These are phyloP conservation scores for Anhinga anhinga DNA, from an alignment of 2,113 vertebrate species.

Conservation along the genomic window DNA sequence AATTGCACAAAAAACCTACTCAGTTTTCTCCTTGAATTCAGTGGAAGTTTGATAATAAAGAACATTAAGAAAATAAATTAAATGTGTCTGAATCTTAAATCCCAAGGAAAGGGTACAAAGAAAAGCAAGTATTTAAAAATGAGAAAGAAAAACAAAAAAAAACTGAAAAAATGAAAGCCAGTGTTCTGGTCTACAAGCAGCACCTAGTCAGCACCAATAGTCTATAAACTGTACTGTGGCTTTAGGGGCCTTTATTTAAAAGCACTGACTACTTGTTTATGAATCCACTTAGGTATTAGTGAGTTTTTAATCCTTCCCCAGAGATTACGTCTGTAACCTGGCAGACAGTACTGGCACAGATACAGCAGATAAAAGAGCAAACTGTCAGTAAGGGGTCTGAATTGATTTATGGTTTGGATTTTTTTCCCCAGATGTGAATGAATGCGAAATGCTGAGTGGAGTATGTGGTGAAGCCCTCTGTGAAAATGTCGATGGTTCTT, in stretches of 20 bases:
- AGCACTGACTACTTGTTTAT: background rate
- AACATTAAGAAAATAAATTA: background rate
- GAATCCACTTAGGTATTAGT: background rate
- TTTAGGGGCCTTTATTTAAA: background rate
- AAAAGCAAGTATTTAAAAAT: background rate
- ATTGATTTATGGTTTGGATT: background rate
- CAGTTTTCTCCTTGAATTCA: background rate
- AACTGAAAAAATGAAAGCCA: background rate
- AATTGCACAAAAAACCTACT: background rate
- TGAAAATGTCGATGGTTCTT: conserved; percentile 90
- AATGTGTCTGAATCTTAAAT: background rate
- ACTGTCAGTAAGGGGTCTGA: background rate
- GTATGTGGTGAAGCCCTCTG: conserved; percentile 94
- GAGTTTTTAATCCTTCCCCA: background rate
- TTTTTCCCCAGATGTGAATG: conserved; percentile 88
- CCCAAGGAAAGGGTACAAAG: background rate
- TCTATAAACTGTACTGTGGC: background rate
- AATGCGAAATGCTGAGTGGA: conserved; percentile 90
- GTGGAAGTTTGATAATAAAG: background rate
- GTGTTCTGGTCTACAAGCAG: background rate
- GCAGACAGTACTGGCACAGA: background rate
- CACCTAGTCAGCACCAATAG: background rate
- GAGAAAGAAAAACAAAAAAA: background rate
- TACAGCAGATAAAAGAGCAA: conserved; percentile 14
- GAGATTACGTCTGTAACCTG: conserved; percentile 1